Percentiles rank a stretch among this genome's conserved stretches.
Conservation (phyloP, 2,113 vertebrate species). For the Cyanoramphus novaezelandiae region DNA sequence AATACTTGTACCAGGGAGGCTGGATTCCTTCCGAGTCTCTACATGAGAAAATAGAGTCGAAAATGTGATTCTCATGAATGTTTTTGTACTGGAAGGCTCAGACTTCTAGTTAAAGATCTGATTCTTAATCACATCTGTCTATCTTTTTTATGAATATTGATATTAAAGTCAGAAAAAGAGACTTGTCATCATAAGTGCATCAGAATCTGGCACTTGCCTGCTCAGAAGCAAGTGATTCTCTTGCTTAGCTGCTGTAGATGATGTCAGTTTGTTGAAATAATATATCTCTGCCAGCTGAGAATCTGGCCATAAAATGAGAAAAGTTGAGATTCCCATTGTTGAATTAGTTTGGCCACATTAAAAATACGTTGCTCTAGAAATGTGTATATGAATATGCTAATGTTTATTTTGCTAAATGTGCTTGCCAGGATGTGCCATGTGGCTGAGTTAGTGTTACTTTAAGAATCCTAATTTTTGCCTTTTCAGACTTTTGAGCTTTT, state of each 20-base stretch:
- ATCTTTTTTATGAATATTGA: conserved; percentile 65
- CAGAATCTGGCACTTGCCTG: conserved; percentile 25
- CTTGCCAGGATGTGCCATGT: conserved; percentile 60
- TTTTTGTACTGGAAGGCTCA: neutral
- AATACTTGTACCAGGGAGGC: neutral
- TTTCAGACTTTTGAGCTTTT: conserved; percentile 66
- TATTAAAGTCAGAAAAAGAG: conserved; percentile 44
- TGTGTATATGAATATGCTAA: conserved; percentile 67
- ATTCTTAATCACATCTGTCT: conserved; percentile 50
- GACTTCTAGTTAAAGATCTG: neutral
- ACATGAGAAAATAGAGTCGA: neutral
- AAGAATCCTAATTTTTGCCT: conserved; percentile 64
- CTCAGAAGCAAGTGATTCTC: conserved; percentile 1
- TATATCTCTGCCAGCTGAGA: conserved; percentile 58
- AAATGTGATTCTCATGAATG: neutral
- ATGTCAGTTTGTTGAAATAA: conserved; percentile 45
- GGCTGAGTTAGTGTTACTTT: conserved; percentile 65
- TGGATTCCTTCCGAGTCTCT: neutral
- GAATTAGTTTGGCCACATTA: conserved; percentile 63
- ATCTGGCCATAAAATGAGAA: conserved; percentile 40
- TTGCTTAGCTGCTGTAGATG: conserved; percentile 29
- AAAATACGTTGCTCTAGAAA: conserved; percentile 57
- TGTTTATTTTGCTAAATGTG: conserved; percentile 59
- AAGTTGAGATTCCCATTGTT: conserved; percentile 65
- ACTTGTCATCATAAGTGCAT: conserved; percentile 30